A percentile compares a stretch with the other conserved stretches of the same genome.
phyloP scores from a whole-genome alignment of 2,888 invertebrate genomes.

The Achlya flavicornis region DNA sequence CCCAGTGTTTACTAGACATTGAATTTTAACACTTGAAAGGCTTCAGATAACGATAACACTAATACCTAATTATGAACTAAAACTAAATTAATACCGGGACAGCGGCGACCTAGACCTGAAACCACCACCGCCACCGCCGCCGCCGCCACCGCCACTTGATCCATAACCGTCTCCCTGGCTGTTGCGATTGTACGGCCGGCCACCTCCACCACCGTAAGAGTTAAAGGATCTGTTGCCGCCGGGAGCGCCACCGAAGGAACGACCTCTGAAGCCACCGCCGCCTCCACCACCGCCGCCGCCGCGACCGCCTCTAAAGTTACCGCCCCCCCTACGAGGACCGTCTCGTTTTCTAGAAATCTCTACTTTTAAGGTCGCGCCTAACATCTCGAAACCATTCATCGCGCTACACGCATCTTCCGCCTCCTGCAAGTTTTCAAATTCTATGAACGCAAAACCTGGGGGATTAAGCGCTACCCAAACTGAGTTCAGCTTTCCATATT shows the following conservation, averaged over 20 bases:
- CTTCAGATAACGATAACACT: slow-evolving; percentile 84
- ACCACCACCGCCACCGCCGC: slow-evolving; percentile 73
- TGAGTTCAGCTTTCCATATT: slow-evolving; percentile 95
- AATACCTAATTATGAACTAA: slow-evolving; percentile 80
- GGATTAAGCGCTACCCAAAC: slow-evolving; percentile 98
- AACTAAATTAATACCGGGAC: slow-evolving; percentile 76
- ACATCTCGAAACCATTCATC: slow-evolving; percentile 93
- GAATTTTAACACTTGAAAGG: slow-evolving; percentile 82
- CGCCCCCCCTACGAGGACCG: slow-evolving; percentile 87
- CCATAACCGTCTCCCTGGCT: slow-evolving; percentile 45
- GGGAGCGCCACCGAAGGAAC: slow-evolving; percentile 75
- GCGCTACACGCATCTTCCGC: slow-evolving; percentile 95
- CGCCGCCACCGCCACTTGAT: slow-evolving; percentile 73
- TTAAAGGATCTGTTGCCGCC: slow-evolving; percentile 84
- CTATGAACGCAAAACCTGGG: slow-evolving; percentile 97
- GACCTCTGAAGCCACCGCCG: slow-evolving; percentile 77
- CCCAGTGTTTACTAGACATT: slow-evolving; percentile 74
- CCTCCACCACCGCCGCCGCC: slow-evolving; percentile 77
- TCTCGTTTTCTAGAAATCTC: slow-evolving; percentile 93
- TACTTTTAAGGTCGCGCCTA: slow-evolving; percentile 94
- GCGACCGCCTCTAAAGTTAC: slow-evolving; percentile 83
- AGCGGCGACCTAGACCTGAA: slow-evolving; percentile 82
- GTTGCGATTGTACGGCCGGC: slow-evolving; percentile 69
- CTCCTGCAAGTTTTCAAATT: slow-evolving; percentile 94
- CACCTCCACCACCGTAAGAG: slow-evolving; percentile 80